Conservation (phyloP, 2,797 vertebrate species). For the Fundulus diaphanus region DNA sequence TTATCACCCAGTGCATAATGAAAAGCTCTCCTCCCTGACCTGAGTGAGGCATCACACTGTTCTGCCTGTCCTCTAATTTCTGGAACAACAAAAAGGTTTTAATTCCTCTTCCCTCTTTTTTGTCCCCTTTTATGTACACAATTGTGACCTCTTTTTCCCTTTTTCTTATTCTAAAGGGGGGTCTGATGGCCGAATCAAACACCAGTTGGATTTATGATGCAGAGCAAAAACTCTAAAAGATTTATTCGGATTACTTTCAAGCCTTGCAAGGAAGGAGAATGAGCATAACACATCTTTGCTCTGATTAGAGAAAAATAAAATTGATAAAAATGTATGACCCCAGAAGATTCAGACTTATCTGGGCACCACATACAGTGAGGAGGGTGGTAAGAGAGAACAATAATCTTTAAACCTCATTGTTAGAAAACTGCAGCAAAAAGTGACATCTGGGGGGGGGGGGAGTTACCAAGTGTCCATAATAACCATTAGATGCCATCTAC, state of each 20-base stretch:
- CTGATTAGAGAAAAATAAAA: neutral
- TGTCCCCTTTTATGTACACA: neutral
- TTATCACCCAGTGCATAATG: constrained; percentile 50
- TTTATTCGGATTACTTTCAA: neutral
- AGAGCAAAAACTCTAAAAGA: neutral
- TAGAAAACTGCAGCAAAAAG: neutral
- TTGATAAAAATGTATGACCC: too few species aligned
- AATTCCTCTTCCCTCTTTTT: neutral
- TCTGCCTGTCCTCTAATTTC: constrained; percentile 2
- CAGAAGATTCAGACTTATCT: too few species aligned
- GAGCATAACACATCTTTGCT: neutral
- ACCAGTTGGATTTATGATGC: constrained; percentile 3
- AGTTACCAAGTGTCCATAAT: neutral
- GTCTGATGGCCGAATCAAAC: neutral
- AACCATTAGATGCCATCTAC: neutral
- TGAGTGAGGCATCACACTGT: constrained; percentile 40
- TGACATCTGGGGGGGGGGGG: neutral
- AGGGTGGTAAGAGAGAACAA: neutral
- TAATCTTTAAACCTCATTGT: neutral
- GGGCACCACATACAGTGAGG: neutral
- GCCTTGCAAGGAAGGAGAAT: neutral
- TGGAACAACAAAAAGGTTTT: neutral
- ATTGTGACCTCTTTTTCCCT: too few species aligned
- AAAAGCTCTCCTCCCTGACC: constrained; percentile 57
- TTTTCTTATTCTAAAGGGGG: neutral